These are phyloP conservation scores for Latrodectus geometricus DNA, from an alignment of 1,140 invertebrate genomes.

Conservation along the genomic window DNA sequence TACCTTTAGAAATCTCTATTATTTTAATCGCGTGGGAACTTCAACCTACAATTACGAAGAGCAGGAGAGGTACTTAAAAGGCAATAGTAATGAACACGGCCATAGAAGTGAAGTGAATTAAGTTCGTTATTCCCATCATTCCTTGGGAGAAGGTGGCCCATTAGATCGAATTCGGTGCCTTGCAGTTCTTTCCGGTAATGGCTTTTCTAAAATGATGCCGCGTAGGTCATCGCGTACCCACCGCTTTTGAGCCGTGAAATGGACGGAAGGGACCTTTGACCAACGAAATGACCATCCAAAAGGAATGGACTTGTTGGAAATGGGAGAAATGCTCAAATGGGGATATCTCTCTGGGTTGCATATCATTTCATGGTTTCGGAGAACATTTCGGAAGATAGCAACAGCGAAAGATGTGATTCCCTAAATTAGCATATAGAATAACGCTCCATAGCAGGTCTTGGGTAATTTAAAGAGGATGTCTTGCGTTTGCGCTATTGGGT, in stretches of 20 bases:
- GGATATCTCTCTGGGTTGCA: background rate
- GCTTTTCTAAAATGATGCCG: constrained; percentile 47
- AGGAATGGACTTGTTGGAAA: constrained; percentile 23
- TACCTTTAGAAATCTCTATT: constrained; percentile 14
- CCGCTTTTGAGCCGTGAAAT: constrained; percentile 19
- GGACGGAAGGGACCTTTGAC: constrained; percentile 32
- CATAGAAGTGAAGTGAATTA: constrained; percentile 45
- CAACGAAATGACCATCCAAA: constrained; percentile 33
- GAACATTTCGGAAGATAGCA: background rate
- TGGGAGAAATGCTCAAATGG: background rate
- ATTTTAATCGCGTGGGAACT: constrained; percentile 50
- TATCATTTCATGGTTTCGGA: background rate
- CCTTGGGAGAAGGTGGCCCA: background rate
- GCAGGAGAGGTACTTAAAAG: constrained; percentile 23
- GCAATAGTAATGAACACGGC: constrained; percentile 35
- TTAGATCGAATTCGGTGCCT: constrained; percentile 45
- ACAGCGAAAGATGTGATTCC: background rate
- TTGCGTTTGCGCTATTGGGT: background rate
- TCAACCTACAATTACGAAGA: constrained; percentile 30
- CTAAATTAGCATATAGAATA: background rate
- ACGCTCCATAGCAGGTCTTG: background rate
- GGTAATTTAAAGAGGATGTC: background rate
- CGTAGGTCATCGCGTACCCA: constrained; percentile 31
- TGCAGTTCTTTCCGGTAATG: constrained; percentile 39
- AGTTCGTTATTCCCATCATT: constrained; percentile 46